Conservation (phyloP, 2,888 invertebrate genomes). For the Ophonus ardosiacus region DNA sequence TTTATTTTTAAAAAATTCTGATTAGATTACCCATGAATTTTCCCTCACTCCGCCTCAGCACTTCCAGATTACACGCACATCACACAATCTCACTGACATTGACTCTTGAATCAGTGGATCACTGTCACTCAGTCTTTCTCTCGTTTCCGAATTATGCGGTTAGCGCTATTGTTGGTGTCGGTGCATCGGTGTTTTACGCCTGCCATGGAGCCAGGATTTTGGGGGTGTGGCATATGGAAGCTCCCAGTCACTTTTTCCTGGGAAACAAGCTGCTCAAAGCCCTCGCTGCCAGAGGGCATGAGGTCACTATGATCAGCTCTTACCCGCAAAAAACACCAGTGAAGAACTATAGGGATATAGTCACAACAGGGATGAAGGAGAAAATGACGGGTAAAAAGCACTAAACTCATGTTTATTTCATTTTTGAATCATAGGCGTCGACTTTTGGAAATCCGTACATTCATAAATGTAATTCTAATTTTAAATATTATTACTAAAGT, state of each 20-base stretch:
- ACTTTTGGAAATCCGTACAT: too few relatives aligned
- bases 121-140: constrained; percentile 8
- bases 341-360: constrained; percentile 75
- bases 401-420: too few relatives aligned
- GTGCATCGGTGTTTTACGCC: not conserved
- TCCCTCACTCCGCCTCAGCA: too few relatives aligned
- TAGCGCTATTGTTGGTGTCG: not conserved
- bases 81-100: too few relatives aligned
- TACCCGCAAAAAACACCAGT: constrained; percentile 72
- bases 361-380: not conserved
- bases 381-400: not conserved
- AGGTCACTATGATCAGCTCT: constrained; percentile 73
- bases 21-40: too few relatives aligned
- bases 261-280: constrained; percentile 70
- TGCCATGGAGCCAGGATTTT: constrained; percentile 68
- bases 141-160: not conserved
- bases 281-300: constrained; percentile 74
- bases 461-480: too few relatives aligned
- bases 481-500: too few relatives aligned
- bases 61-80: too few relatives aligned
- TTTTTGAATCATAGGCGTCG: too few relatives aligned
- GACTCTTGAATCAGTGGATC: not conserved
- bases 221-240: constrained; percentile 69
- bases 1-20: too few relatives aligned
- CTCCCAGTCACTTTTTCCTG: constrained; percentile 70